Conservation (phyloP, 2,888 invertebrate species). For the Parelbella ahira region DNA sequence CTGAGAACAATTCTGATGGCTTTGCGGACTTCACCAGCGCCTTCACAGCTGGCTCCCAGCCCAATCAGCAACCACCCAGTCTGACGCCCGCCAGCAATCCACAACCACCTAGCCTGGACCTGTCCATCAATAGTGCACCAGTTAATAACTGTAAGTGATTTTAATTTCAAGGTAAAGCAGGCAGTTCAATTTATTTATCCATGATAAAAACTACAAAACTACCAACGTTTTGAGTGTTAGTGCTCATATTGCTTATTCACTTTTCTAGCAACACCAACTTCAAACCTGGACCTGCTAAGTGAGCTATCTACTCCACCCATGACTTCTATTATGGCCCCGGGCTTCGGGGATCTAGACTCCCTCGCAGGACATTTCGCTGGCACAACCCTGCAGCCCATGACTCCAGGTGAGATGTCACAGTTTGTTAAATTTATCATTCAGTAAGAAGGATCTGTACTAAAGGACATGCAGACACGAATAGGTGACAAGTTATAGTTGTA, state of each 20-base stretch:
- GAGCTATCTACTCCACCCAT: conserved; percentile 35
- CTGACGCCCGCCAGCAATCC: background rate
- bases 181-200: no score
- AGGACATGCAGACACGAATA: no score
- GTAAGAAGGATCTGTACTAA: no score
- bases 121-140: background rate
- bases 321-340: conserved; percentile 7
- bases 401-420: conserved; percentile 43
- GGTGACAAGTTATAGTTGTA: no score
- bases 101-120: conserved; percentile 2
- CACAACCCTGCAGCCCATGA: conserved; percentile 44
- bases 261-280: conserved; percentile 39
- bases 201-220: no score
- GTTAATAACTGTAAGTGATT: conserved; percentile 8
- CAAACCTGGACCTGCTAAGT: conserved; percentile 64
- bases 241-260: background rate
- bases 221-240: no score
- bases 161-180: no score
- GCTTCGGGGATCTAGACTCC: conserved; percentile 35
- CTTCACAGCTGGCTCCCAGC: conserved; percentile 56
- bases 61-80: background rate
- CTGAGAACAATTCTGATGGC: conserved; percentile 69
- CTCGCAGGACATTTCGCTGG: conserved; percentile 40
- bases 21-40: conserved; percentile 92
- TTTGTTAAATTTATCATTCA: no score